These are phyloP conservation scores for Acrocephalus kingi DNA, from an alignment of 2,113 vertebrate genomes.

Conservation along the genomic window DNA sequence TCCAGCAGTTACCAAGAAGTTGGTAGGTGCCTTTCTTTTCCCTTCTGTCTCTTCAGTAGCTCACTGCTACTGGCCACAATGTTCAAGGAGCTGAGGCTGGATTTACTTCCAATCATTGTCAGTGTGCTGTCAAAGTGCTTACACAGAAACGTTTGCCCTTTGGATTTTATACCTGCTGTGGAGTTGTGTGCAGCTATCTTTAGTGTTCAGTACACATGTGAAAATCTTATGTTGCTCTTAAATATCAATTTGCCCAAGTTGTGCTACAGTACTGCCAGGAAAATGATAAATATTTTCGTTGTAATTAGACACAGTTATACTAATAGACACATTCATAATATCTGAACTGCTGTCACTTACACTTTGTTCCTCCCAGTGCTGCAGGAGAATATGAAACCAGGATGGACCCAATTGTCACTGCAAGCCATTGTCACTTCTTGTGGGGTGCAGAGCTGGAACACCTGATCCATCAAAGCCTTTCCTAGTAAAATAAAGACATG, in stretches of 20 bases:
- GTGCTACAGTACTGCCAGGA: background rate
- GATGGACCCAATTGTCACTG: background rate
- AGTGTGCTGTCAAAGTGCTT: background rate
- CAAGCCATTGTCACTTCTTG: background rate
- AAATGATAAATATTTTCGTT: background rate
- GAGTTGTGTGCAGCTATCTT: background rate
- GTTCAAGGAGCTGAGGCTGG: background rate
- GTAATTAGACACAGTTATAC: background rate
- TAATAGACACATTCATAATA: background rate
- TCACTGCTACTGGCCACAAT: background rate
- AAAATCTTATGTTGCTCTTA: background rate
- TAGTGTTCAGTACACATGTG: background rate
- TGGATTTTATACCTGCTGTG: background rate
- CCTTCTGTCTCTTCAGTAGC: background rate
- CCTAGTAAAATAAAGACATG: background rate
- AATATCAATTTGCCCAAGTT: background rate
- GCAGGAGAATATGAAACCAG: background rate
- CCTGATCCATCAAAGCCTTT: accelerated
- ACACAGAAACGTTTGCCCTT: background rate
- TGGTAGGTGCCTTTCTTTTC: background rate
- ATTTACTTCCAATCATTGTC: background rate
- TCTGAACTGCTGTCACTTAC: background rate
- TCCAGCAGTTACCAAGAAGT: background rate
- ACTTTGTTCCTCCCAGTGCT: background rate
- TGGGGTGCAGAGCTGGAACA: background rate